These are phyloP conservation scores for Mimachlamys varia DNA, from an alignment of 2,888 invertebrate species.

Conservation along the genomic window DNA sequence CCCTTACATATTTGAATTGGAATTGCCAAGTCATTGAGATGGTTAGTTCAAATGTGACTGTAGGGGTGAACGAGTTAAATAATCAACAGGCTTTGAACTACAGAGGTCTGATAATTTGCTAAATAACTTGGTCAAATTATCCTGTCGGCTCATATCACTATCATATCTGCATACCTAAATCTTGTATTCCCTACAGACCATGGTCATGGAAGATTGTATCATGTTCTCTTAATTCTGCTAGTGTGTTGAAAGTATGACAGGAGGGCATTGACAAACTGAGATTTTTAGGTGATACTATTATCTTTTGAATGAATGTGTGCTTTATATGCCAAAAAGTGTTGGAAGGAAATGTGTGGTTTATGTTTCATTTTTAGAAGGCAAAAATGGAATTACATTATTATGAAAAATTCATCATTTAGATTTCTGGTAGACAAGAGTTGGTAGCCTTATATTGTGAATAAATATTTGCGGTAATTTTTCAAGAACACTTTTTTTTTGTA, in stretches of 20 bases:
- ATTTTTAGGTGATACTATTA: not conserved
- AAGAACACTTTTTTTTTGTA: not conserved
- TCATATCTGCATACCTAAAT: not conserved
- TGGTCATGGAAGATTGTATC: not conserved
- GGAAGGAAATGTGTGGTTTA: not conserved
- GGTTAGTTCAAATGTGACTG: too few relatives aligned
- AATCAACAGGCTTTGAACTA: too few relatives aligned
- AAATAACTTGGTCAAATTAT: not conserved
- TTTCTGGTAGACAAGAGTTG: not conserved
- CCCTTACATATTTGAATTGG: too few relatives aligned
- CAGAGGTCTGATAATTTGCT: not conserved
- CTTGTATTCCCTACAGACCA: not conserved
- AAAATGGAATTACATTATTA: not conserved
- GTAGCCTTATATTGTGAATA: conserved; percentile 17
- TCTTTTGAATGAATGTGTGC: conserved; percentile 25
- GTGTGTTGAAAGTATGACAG: conserved; percentile 2
- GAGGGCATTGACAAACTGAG: not conserved
- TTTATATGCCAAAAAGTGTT: conserved; percentile 25
- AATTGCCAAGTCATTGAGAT: too few relatives aligned
- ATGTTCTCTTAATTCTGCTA: not conserved
- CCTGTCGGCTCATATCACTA: not conserved
- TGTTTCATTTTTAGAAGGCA: conserved; percentile 4
- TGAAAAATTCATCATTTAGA: not conserved
- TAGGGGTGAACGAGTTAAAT: too few relatives aligned
- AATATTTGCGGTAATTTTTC: conserved; percentile 6